Evolutionary conservation across 2,888 invertebrate species (phyloP), one percentile per base, ranked within the genome.

Genomic region (Boloria euphrosyne): DNA sequence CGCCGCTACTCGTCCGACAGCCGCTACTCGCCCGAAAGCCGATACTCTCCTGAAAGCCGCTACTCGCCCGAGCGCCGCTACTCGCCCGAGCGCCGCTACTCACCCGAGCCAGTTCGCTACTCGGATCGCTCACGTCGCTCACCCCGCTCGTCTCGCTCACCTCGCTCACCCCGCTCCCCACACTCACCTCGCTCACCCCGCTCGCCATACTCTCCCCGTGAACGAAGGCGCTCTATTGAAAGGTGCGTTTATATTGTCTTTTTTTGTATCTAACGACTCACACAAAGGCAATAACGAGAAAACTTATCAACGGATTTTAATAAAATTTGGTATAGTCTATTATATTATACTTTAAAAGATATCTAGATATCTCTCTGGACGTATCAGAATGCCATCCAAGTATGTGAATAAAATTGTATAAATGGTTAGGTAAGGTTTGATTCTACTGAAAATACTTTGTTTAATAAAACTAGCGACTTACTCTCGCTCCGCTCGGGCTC

Each of bases 31-130:
- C 87, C 89, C 18, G 79, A 82, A 0, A 65, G 75, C 51, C 86
- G 93, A 22, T 91, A 90, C 81, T 76, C 89, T 72, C 88, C 91
- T 14, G 89, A 87, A n/a, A n/a, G n/a, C n/a, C 86, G 93, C 31
- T 89, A 89, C 81, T 86, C 88, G 70, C 87, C 89, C 18, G 79
- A 82, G 0, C 65, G 75, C 51, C 86, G 93, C 27, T 91, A 90
- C 81, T 76, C 89, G 72, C 88, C 91, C n/a, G 89, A 87, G 66
- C 84, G 84, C 62, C 79, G 90, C 52, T 90, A 91, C 76, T 86
- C 87, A 65, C 93, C 93, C 43, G 75, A 73, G 53, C 67, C 91
- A 68, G 73, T 72, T 27, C 87, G 93, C 66, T 94, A 93, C 81
- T 90, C 93, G 59, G 89, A 93, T 14, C 93, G 93, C 67, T 81